Conservation (phyloP, 2,888 invertebrate species). For the Brachylomia viminalis region DNA sequence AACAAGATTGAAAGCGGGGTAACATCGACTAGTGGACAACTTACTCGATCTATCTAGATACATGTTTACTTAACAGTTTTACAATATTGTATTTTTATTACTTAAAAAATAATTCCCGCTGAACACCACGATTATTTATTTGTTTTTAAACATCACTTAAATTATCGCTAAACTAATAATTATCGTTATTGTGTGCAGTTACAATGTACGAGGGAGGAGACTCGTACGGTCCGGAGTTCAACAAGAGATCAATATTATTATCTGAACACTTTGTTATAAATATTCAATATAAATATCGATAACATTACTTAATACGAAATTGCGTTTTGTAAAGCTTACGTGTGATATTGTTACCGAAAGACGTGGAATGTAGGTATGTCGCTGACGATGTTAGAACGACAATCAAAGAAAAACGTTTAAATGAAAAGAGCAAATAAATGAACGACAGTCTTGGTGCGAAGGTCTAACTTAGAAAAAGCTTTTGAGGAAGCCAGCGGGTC, state of each 20-base stretch:
- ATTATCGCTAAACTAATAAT: conserved; percentile 87
- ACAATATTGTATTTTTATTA: conserved; percentile 85
- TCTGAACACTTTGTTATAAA: conserved; percentile 88
- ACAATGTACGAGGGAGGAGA: conserved; percentile 78
- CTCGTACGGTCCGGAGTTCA: conserved; percentile 77
- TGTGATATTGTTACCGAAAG: conserved; percentile 77
- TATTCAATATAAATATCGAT: conserved; percentile 79
- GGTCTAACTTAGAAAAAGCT: conserved; percentile 96
- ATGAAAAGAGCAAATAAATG: conserved; percentile 86
- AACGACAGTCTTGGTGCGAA: conserved; percentile 90
- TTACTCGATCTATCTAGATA: conserved; percentile 88
- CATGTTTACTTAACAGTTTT: conserved; percentile 89
- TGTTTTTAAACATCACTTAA: conserved; percentile 86
- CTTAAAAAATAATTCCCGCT: conserved; percentile 89
- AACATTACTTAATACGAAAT: conserved; percentile 80
- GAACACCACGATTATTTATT: conserved; percentile 89
- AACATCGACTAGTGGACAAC: conserved; percentile 89
- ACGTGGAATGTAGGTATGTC: conserved; percentile 81
- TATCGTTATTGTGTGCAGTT: conserved; percentile 88
- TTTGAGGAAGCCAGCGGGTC: conserved; percentile 98
- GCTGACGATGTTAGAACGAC: conserved; percentile 81
- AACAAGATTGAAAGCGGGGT: conserved; percentile 87
- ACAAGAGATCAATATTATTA: conserved; percentile 83
- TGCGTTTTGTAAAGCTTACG: conserved; percentile 82
- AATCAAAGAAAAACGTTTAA: conserved; percentile 80